A percentile compares a stretch with the other conserved stretches of the same genome.
Conservation (phyloP, 2,888 invertebrate genomes). For the Mesoligia furuncula region DNA sequence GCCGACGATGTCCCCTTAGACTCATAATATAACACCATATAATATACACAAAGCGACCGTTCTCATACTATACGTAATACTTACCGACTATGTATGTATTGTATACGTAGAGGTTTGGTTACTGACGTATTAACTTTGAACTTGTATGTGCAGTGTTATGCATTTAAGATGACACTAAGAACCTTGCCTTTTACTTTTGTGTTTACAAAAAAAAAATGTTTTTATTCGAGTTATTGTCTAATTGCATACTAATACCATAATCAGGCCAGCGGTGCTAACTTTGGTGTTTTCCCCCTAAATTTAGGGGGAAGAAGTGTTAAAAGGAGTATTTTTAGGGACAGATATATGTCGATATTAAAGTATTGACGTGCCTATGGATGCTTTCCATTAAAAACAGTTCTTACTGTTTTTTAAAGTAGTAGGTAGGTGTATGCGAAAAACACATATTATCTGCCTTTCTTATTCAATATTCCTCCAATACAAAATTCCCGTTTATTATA, state of each 20-base stretch:
- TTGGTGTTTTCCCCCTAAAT: too few species aligned
- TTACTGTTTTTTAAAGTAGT: too few species aligned
- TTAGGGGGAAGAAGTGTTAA: too few species aligned
- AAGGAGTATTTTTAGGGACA: too few species aligned
- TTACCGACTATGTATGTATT: neutral
- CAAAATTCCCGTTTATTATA: neutral
- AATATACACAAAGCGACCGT: conserved; percentile 51
- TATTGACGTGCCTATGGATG: too few species aligned
- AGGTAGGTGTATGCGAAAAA: too few species aligned
- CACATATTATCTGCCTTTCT: neutral
- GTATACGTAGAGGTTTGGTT: conserved; percentile 8
- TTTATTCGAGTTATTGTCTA: neutral
- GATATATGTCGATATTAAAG: too few species aligned
- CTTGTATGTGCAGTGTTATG: conserved; percentile 21
- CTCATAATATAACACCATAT: conserved; percentile 64
- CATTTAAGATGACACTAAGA: neutral
- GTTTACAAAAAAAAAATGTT: too few species aligned
- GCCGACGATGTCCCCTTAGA: conserved; percentile 63
- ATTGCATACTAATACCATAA: too few species aligned
- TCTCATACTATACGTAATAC: conserved; percentile 23
- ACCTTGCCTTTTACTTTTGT: too few species aligned
- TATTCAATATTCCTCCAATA: neutral
- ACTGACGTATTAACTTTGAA: conserved; percentile 34
- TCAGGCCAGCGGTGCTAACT: too few species aligned
- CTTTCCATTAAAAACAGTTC: too few species aligned